phyloP scores from a whole-genome alignment of 2,113 vertebrate genomes.

The Anhinga anhinga region DNA sequence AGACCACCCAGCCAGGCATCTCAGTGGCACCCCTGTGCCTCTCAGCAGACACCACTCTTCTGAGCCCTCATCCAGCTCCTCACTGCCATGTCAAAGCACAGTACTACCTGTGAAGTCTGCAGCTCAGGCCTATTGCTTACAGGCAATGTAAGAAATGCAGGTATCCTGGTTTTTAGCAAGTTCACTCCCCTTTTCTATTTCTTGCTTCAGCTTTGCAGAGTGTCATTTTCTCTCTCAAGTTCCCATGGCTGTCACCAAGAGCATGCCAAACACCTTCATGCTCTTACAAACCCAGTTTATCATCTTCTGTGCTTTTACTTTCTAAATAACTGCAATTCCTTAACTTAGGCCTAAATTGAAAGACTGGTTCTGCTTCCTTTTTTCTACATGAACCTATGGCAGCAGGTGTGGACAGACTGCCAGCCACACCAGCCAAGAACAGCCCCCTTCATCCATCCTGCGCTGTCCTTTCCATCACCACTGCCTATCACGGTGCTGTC shows the following conservation, averaged over 20 bases:
- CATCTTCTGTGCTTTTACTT: not conserved
- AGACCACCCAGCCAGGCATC: not conserved
- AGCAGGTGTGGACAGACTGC: not conserved
- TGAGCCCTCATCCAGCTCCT: not conserved
- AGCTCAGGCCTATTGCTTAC: not conserved
- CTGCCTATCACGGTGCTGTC: fast-evolving
- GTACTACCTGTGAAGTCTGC: not conserved
- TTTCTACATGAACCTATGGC: fast-evolving
- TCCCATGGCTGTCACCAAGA: fast-evolving
- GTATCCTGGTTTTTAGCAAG: not conserved
- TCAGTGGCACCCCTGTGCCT: not conserved
- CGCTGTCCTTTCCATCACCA: not conserved
- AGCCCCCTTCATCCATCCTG: fast-evolving
- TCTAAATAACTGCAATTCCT: not conserved
- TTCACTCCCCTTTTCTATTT: not conserved
- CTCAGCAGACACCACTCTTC: not conserved
- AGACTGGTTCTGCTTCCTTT: not conserved
- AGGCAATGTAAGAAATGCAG: not conserved
- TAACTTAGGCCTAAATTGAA: not conserved
- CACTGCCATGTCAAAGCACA: not conserved
- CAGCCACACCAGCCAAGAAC: not conserved
- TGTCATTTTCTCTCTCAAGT: not conserved
- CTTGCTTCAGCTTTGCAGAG: not conserved
- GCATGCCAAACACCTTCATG: not conserved
- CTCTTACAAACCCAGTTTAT: not conserved